Evolutionary conservation across 2,113 vertebrate genomes (phyloP).

Genomic region (Amblyornis subalaris): DNA sequence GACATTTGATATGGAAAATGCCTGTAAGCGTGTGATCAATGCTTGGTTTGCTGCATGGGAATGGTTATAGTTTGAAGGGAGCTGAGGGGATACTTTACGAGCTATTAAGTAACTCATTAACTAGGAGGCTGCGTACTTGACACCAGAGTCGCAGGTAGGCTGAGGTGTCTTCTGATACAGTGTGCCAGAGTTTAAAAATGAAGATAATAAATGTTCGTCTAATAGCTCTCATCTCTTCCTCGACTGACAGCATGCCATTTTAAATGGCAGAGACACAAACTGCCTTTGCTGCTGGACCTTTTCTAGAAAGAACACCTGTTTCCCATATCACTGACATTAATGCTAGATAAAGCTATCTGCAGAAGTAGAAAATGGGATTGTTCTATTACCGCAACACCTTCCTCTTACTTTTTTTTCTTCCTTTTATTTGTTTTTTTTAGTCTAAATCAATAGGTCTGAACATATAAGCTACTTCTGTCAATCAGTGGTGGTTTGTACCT

Average conservation of each 20-base stretch:
- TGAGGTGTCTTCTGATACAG: not conserved
- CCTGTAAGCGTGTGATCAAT: not conserved
- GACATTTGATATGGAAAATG: not conserved
- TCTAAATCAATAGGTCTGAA: not conserved
- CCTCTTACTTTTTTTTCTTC: not conserved
- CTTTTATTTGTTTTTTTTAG: not conserved
- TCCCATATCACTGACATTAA: not conserved
- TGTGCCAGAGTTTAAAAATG: not conserved
- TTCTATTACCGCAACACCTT: not conserved
- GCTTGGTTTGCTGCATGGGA: not conserved
- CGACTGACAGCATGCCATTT: not conserved
- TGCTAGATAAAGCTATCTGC: not conserved
- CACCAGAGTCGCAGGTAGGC: not conserved
- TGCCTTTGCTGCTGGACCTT: not conserved
- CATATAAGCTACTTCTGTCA: not conserved
- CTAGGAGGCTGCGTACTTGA: not conserved
- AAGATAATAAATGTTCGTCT: not conserved
- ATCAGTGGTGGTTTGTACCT: not conserved
- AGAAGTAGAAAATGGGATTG: not conserved
- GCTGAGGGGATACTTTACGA: not conserved
- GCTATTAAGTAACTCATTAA: conserved; percentile 50
- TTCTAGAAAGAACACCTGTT: not conserved
- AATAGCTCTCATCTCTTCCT: not conserved
- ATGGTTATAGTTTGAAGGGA: not conserved
- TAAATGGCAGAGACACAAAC: not conserved